Conservation (phyloP, 2,888 invertebrate genomes). For the Ceratothoa steindachneri region DNA sequence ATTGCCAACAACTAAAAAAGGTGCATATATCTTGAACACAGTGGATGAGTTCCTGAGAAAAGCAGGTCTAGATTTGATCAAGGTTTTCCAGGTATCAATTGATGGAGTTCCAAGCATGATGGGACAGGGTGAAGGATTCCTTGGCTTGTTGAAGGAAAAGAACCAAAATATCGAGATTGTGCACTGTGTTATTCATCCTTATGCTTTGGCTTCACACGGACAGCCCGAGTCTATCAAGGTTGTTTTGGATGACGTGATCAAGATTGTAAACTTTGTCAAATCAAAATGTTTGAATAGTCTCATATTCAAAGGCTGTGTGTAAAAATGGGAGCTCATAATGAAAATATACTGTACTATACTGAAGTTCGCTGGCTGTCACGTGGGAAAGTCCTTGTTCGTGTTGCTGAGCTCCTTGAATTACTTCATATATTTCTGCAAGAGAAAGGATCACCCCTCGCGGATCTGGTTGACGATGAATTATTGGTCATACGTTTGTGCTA, state of each 20-base stretch:
- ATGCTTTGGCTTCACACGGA: conserved; percentile 21
- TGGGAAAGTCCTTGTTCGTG: conserved; percentile 18
- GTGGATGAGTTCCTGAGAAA: conserved; percentile 20
- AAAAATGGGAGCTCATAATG: conserved; percentile 24
- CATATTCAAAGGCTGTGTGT: conserved; percentile 24
- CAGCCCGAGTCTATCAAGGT: conserved; percentile 25
- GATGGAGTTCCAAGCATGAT: conserved; percentile 21
- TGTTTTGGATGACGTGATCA: conserved; percentile 21
- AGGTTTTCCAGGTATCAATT: conserved; percentile 12
- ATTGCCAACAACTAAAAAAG: conserved; percentile 17
- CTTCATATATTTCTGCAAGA: too few relatives aligned
- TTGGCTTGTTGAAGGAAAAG: conserved; percentile 16
- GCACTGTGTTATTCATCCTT: conserved; percentile 16
- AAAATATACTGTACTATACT: conserved; percentile 20
- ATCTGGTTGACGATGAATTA: conserved; percentile 17
- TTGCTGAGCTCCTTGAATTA: conserved; percentile 15
- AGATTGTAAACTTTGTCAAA: conserved; percentile 21
- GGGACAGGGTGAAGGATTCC: conserved; percentile 15
- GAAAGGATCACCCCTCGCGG: conserved; percentile 19
- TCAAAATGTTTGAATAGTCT: conserved; percentile 15
- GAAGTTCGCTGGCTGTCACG: conserved; percentile 19
- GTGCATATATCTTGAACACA: conserved; percentile 19
- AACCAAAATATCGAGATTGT: conserved; percentile 18
- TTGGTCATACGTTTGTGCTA: neutral
- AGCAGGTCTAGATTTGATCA: conserved; percentile 14